Conservation (phyloP, 1,140 invertebrate genomes). For the Tetramorium parvispinum region DNA sequence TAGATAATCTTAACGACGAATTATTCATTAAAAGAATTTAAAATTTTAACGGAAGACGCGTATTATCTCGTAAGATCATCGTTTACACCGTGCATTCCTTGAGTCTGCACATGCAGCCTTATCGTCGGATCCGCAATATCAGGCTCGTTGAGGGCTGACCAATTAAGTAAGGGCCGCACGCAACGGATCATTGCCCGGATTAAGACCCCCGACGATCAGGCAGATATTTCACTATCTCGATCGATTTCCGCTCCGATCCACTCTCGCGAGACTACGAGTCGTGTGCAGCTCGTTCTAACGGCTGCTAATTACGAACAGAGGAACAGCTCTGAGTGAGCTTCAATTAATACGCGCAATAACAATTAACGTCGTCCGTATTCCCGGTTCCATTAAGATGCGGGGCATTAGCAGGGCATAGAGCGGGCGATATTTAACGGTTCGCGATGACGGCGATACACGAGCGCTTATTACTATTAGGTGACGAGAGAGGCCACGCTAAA, state of each 20-base stretch:
- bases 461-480: conserved; percentile 61
- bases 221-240: conserved; percentile 21
- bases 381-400: not conserved
- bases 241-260: conserved; percentile 42
- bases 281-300: conserved; percentile 3
- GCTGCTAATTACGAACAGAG: conserved; percentile 35
- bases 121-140: conserved; percentile 33
- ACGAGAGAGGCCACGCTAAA: conserved; percentile 46
- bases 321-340: not conserved
- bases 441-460: conserved; percentile 8
- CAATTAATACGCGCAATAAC: conserved; percentile 42
- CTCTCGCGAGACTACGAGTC: not conserved
- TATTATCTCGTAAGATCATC: not conserved
- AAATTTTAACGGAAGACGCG: not conserved
- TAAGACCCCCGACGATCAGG: conserved; percentile 27
- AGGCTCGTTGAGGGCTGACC: conserved; percentile 38
- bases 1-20: not conserved
- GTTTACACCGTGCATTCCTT: conserved; percentile 7
- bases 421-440: conserved; percentile 4
- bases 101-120: conserved; percentile 5
- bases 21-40: not conserved
- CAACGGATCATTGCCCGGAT: conserved; percentile 59
- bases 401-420: not conserved
- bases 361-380: not conserved
- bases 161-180: conserved; percentile 56